Conservation (phyloP, 1,140 invertebrate species). For the Pectinophora gossypiella region DNA sequence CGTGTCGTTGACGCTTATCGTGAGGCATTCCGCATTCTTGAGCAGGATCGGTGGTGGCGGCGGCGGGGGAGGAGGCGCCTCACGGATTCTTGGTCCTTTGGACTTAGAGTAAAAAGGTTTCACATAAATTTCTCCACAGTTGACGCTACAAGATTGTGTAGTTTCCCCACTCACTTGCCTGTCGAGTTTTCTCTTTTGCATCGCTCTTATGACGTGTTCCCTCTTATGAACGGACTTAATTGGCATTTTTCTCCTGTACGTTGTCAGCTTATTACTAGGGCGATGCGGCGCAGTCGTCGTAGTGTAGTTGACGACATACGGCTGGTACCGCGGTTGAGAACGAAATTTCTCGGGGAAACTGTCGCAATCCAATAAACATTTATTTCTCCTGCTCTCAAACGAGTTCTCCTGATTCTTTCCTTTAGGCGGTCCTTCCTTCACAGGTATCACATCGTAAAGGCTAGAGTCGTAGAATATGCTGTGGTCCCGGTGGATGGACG, state of each 20-base stretch:
- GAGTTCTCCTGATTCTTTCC: neutral
- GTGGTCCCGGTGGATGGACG: conserved; percentile 12
- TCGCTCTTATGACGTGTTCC: neutral
- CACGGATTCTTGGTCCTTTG: neutral
- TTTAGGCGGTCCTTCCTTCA: conserved; percentile 43
- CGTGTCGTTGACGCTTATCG: conserved; percentile 19
- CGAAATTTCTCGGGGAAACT: neutral
- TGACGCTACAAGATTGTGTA: neutral
- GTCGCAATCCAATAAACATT: neutral
- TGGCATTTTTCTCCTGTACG: too few relatives aligned
- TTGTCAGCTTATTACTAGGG: neutral
- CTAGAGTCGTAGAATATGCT: conserved; percentile 43
- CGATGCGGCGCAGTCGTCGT: neutral
- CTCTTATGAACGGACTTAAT: neutral
- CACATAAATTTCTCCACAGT: neutral
- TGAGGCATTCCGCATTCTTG: conserved; percentile 38
- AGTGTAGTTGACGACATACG: neutral
- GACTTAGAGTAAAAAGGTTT: neutral
- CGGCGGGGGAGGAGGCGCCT: neutral
- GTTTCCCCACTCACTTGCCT: neutral
- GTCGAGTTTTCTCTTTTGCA: neutral
- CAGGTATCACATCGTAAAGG: conserved; percentile 52
- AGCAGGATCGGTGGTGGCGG: neutral
- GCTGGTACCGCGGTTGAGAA: neutral
- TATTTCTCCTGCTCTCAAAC: neutral